These are phyloP conservation scores for Psephotus haematonotus DNA, from an alignment of 2,113 vertebrate genomes.

Conservation along the genomic window DNA sequence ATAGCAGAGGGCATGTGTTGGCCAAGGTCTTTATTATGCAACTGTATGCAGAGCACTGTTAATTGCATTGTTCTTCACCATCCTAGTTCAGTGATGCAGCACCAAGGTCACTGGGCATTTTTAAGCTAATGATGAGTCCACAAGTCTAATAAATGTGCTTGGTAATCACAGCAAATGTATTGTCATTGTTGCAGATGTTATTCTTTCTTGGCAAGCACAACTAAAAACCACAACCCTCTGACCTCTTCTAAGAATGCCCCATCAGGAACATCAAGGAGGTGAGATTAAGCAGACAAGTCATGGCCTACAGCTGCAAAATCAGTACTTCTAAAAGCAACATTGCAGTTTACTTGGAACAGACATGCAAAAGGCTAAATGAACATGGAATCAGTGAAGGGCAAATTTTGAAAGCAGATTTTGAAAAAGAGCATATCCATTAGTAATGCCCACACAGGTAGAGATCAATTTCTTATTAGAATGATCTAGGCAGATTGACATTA, in stretches of 20 bases:
- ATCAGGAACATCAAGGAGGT: background rate
- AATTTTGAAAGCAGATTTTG: background rate
- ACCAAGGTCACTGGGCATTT: conserved; percentile 36
- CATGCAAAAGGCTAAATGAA: background rate
- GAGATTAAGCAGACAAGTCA: background rate
- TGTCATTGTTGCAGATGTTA: background rate
- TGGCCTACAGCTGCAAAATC: background rate
- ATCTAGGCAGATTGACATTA: background rate
- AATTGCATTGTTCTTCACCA: background rate
- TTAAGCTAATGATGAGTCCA: background rate
- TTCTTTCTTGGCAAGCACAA: conserved; percentile 19
- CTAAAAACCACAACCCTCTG: background rate
- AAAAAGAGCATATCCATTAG: background rate
- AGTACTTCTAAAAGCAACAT: background rate
- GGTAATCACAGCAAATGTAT: conserved; percentile 29
- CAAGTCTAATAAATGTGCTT: conserved; percentile 52
- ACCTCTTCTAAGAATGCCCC: background rate
- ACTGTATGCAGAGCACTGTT: conserved; percentile 3
- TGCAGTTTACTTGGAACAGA: background rate
- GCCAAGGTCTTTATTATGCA: conserved; percentile 35
- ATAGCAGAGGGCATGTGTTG: background rate
- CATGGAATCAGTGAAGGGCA: background rate
- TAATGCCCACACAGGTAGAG: background rate
- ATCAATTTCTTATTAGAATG: background rate
- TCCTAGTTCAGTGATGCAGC: conserved; percentile 27